These are phyloP conservation scores for Porites rus DNA, from an alignment of 92 coral and sea anemone genomes.

Conservation along the genomic window DNA sequence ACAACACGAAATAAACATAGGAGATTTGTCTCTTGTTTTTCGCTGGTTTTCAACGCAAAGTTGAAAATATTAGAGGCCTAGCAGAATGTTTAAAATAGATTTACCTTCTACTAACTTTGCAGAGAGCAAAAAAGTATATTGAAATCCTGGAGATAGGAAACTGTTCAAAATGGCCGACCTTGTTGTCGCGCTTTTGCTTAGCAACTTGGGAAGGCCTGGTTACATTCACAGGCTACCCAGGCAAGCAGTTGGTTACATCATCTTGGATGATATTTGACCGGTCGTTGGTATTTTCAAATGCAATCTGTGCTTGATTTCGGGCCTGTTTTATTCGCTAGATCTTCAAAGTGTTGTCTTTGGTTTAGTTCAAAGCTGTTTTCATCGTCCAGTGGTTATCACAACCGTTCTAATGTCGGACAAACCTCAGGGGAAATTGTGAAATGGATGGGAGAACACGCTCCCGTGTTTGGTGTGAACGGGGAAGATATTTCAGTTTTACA, in stretches of 20 bases:
- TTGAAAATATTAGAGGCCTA: neutral
- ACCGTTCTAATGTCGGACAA: slow-evolving; percentile 16
- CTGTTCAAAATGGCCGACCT: slow-evolving; percentile 57
- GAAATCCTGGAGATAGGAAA: neutral
- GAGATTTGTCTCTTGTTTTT: neutral
- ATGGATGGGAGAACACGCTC: slow-evolving; percentile 88
- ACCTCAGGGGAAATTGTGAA: slow-evolving; percentile 62
- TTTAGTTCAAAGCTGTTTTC: slow-evolving; percentile 42
- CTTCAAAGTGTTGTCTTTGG: slow-evolving; percentile 55
- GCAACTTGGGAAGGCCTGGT: slow-evolving; percentile 72
- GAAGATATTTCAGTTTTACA: slow-evolving; percentile 80
- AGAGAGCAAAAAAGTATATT: neutral
- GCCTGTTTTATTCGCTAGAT: slow-evolving; percentile 65
- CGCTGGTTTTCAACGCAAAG: neutral
- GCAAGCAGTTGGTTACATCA: slow-evolving; percentile 43
- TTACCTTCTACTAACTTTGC: slow-evolving; percentile 18
- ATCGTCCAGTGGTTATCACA: slow-evolving; percentile 22
- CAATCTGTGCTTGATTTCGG: slow-evolving; percentile 59
- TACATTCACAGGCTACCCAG: slow-evolving; percentile 11
- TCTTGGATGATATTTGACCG: neutral
- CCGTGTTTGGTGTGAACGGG: slow-evolving; percentile 80
- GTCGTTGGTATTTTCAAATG: slow-evolving; percentile 11
- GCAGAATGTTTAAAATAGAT: neutral
- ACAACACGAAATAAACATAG: neutral
- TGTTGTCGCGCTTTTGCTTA: slow-evolving; percentile 52